Base-by-base conservation (phyloP, 2,797 vertebrate genomes). In the Cossypha heuglini region DNA sequence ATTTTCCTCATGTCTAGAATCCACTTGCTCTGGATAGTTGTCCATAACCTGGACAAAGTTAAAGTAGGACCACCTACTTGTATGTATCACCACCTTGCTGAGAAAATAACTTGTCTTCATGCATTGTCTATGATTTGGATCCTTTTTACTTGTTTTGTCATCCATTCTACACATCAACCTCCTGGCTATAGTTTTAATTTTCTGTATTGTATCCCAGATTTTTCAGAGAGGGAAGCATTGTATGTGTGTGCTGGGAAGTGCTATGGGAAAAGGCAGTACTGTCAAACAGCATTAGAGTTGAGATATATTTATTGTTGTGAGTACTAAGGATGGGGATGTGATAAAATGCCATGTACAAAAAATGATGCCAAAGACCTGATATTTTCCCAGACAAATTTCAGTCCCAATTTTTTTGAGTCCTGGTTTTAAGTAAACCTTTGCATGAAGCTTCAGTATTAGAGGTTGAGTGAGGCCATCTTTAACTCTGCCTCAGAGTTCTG, bases 401-500 rank as follows among this genome's bases (percentile, higher is more conserved):
- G 11, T 26, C 16, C 8, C 13, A 9, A 1, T 45, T 58, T 67
- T 63, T 86, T 11, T 17, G 20, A 33, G 10, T 46, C 16, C 4
- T 16, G n/a, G 4, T 62, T 82, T 72, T 33, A 62, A 66, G 37
- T 21, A 66, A 89, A 46, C 37, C 25, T 73, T 62, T 73, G 42
- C 1, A 3, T 0, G 2, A 69, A 52, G 26, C n/a, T 48, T 82
- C 25, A 7, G 0, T 17, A 1, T 45, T 28, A 29, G 51, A 79
- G 45, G 26, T 9, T 35, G 71, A 52, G 43, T 49, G 18, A 51
- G 13, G 5, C 46, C 2, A 0, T 24, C 37, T 67, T 79, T 52
- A 72, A 17, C 9, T 51, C 22, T 59, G 37, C 31, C 37, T 55
- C 18, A 33, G 67, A 37, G 25, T 26, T 89, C 24, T 58, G 38